Base-by-base conservation (phyloP, 2,888 invertebrate species). In the Thera obeliscata region DNA sequence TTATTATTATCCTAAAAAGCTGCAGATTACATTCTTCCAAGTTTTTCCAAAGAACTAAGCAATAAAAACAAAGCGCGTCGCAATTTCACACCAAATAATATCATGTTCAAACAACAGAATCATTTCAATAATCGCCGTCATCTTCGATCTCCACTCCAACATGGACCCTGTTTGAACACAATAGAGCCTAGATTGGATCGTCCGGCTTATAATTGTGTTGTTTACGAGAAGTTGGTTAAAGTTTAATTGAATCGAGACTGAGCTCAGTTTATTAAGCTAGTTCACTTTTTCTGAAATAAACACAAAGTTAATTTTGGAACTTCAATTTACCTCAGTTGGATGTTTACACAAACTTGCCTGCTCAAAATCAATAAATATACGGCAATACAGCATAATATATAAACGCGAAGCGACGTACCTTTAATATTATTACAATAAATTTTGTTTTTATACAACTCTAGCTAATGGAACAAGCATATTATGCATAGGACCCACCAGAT, bases 181-280 rank as follows among this genome's bases (percentile, higher is more conserved):
- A 78, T 84, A 89, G 69, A 76, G 85, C 71, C 52, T 69, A 84
- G 79, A 83, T 82, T 87, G 59, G 76, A 72, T 76, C 81, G 84
- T 60, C 59, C 69, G 38, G 56, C 74, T 76, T 78, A 83, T 87
- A 89, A 90, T 90, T 88, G 90, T 87, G 87, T 90, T 91, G 91
- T 91, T 91, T 91, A 90, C 91, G 86, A 87, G 87, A 84, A 82
- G 80, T 91, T 88, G 87, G 89, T 89, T 89, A 88, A 92, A 91
- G 90, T 92, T 92, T 90, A 92, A 92, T 92, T 92, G 91, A 91
- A 91, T 88, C 82, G 86, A 83, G 87, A 86, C 78, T 73, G 70
- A 56, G 60, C 49, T 71, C 46, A 3, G 55, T 11, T 49, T 41
- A 8, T 8, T 9, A 41, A 66, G 69, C 63, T 63, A 64, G 54